Percentiles rank a stretch among this genome's conserved stretches.
phyloP scores from a whole-genome alignment of 1,140 invertebrate species.

The Lucilia sericata region DNA sequence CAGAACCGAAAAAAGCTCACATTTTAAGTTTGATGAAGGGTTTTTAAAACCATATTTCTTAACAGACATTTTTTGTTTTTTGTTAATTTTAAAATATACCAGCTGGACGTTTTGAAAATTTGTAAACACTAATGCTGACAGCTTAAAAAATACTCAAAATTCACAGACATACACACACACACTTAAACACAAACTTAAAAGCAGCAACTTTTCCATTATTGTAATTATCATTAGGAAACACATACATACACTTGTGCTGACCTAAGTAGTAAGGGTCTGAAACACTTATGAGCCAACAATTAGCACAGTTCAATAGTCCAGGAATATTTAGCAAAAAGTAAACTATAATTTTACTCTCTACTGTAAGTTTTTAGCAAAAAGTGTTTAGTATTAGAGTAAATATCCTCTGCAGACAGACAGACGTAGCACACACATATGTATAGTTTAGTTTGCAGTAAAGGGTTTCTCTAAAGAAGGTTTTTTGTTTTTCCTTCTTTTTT shows the following conservation, averaged over 20 bases:
- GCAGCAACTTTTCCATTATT: slow-evolving; percentile 19
- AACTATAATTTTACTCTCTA: too few species aligned
- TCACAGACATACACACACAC: neutral
- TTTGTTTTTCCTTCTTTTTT: neutral
- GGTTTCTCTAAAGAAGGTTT: slow-evolving; percentile 2
- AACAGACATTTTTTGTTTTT: neutral
- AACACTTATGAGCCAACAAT: too few species aligned
- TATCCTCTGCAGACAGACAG: neutral
- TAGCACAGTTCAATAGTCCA: too few species aligned
- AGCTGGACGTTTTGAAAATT: slow-evolving; percentile 15
- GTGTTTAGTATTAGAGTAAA: slow-evolving; percentile 15
- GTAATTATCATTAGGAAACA: slow-evolving; percentile 34
- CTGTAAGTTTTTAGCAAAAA: neutral
- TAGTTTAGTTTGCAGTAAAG: too few species aligned
- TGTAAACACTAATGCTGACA: slow-evolving; percentile 33
- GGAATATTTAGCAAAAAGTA: too few species aligned
- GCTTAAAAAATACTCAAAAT: slow-evolving; percentile 10
- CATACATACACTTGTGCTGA: neutral
- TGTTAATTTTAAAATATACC: slow-evolving; percentile 22
- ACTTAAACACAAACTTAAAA: neutral
- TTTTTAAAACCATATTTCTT: neutral
- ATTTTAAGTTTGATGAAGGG: slow-evolving; percentile 40
- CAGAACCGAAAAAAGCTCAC: neutral
- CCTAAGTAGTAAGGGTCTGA: too few species aligned
- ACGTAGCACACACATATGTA: neutral